Percentiles rank a stretch among this genome's conserved stretches.
Conservation (phyloP, 1,140 invertebrate genomes). For the Acromyrmex charruanus region DNA sequence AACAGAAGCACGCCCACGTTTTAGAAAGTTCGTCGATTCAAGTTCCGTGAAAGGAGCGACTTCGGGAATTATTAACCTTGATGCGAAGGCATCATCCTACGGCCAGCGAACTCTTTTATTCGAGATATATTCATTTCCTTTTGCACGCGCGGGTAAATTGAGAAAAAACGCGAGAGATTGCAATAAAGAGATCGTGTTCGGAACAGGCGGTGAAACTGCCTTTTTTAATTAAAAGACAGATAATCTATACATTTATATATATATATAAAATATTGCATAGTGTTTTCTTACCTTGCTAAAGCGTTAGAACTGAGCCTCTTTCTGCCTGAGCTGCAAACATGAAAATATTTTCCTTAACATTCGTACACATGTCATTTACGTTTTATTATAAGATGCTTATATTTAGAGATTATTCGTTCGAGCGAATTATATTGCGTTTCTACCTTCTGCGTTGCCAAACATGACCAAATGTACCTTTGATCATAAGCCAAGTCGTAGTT, state of each 20-base stretch:
- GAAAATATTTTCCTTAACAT: slow-evolving; percentile 21
- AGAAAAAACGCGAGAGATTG: background rate
- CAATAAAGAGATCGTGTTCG: background rate
- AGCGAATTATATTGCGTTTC: slow-evolving; percentile 18
- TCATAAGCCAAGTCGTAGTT: slow-evolving; percentile 17
- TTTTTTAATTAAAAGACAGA: background rate
- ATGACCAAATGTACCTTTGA: slow-evolving; percentile 13
- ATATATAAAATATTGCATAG: background rate
- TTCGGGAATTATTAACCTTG: slow-evolving; percentile 56
- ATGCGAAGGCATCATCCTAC: slow-evolving; percentile 55
- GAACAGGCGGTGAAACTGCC: background rate
- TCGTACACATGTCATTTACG: background rate
- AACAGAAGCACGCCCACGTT: slow-evolving; percentile 66
- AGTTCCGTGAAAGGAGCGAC: slow-evolving; percentile 70
- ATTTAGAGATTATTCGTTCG: slow-evolving; percentile 31
- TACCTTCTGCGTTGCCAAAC: slow-evolving; percentile 28
- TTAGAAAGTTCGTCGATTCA: slow-evolving; percentile 70
- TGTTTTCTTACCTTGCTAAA: slow-evolving; percentile 92
- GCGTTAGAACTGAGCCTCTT: slow-evolving; percentile 93
- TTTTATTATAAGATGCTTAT: slow-evolving; percentile 5
- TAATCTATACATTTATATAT: background rate
- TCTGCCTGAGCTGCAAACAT: slow-evolving; percentile 89
- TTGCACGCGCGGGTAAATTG: slow-evolving; percentile 25
- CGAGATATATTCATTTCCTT: slow-evolving; percentile 37
- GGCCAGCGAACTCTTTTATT: slow-evolving; percentile 57